These are phyloP conservation scores for Acanthoscelides obtectus DNA, from an alignment of 2,888 invertebrate genomes.

Conservation along the genomic window DNA sequence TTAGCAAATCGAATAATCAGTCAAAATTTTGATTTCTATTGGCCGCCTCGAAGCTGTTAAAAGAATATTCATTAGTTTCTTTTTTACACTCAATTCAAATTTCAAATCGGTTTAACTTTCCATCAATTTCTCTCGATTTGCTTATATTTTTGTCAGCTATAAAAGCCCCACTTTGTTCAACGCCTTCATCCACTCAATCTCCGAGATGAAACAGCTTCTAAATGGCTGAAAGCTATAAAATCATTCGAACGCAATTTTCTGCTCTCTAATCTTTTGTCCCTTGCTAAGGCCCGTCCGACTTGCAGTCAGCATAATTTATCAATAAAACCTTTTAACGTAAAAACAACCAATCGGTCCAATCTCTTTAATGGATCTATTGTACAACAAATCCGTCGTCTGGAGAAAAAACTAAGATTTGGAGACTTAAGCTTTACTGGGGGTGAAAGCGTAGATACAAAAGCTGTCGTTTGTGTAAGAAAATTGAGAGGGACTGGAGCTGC, in stretches of 20 bases:
- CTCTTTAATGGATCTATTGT: constrained; percentile 23
- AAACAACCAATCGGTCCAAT: constrained; percentile 23
- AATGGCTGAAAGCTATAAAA: not conserved
- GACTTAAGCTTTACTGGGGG: not conserved
- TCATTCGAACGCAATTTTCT: not conserved
- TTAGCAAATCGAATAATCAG: no score
- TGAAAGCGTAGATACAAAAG: not conserved
- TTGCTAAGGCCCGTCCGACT: not conserved
- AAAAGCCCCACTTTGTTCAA: not conserved
- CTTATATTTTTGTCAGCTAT: not conserved
- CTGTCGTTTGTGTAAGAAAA: not conserved
- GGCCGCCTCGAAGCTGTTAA: no score
- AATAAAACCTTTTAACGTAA: constrained; percentile 19
- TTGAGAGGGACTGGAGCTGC: not conserved
- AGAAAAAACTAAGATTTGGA: not conserved
- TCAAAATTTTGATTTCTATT: no score
- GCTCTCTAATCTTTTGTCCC: not conserved
- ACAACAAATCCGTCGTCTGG: constrained; percentile 4
- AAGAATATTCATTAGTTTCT: no score
- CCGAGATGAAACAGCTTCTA: not conserved
- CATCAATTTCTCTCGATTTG: not conserved
- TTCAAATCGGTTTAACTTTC: no score
- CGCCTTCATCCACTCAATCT: not conserved
- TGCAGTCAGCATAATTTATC: constrained; percentile 14
- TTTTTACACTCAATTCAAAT: no score